Conservation (phyloP, 2,797 vertebrate genomes). For the Microctenopoma stevenorrisi region DNA sequence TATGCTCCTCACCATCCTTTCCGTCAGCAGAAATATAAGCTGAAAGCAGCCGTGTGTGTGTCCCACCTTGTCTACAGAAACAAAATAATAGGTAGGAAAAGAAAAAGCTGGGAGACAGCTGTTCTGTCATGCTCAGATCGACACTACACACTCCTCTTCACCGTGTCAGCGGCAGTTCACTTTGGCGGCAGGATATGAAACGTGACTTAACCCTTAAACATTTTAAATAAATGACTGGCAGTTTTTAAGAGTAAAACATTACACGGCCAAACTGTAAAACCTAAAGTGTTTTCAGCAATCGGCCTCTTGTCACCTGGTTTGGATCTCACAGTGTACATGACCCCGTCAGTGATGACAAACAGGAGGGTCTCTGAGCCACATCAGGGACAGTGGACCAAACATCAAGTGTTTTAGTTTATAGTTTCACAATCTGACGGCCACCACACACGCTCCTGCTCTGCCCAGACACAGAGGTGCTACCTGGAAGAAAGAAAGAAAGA, state of each 20-base stretch:
- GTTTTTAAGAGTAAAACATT: not conserved
- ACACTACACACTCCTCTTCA: conserved; percentile 37
- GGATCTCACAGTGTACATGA: not conserved
- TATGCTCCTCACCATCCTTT: conserved; percentile 45
- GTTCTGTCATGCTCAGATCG: conserved; percentile 52
- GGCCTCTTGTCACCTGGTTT: not conserved
- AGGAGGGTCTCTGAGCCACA: conserved; percentile 11
- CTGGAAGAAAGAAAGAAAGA: conserved; percentile 72
- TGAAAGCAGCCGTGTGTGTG: conserved; percentile 39
- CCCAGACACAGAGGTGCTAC: conserved; percentile 95
- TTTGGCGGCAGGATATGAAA: conserved; percentile 16
- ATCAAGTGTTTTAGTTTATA: conserved; percentile 6
- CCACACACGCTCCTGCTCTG: conserved; percentile 95
- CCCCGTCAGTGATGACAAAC: not conserved
- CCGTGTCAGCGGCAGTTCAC: conserved; percentile 24
- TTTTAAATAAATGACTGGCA: conserved; percentile 3
- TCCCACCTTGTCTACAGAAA: conserved; percentile 22
- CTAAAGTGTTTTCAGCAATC: conserved; percentile 20
- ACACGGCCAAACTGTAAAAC: conserved; percentile 20
- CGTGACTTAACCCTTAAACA: not conserved
- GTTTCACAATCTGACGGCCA: conserved; percentile 91
- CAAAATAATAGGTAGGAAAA: conserved; percentile 38
- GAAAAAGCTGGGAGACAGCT: conserved; percentile 37
- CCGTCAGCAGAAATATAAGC: conserved; percentile 64
- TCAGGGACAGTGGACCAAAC: not conserved